These are phyloP conservation scores for Amblyjoppa proteus DNA, from an alignment of 2,888 invertebrate species.

Conservation along the genomic window DNA sequence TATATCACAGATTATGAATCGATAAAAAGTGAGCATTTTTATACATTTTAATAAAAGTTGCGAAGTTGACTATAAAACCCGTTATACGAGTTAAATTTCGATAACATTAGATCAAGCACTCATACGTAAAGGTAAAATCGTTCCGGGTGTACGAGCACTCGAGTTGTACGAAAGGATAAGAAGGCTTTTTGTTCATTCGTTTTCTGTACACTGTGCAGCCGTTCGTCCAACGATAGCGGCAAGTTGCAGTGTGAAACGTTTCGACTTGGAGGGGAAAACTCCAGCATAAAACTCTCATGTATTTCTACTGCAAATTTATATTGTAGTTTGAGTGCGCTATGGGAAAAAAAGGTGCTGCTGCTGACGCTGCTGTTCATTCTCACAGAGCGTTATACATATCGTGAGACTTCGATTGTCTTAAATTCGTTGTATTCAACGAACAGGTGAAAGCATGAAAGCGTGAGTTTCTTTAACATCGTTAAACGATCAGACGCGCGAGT, in stretches of 20 bases:
- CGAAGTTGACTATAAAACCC: not conserved
- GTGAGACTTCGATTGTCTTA: conserved; percentile 63
- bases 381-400: conserved; percentile 30
- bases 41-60: not conserved
- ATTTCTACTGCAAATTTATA: conserved; percentile 21
- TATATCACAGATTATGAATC: not conserved
- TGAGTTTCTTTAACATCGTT: conserved; percentile 33
- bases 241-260: conserved; percentile 24
- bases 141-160: conserved; percentile 35
- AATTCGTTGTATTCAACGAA: conserved; percentile 53
- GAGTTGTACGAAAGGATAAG: conserved; percentile 23
- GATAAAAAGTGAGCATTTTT: not conserved
- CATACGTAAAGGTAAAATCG: conserved; percentile 24
- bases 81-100: conserved; percentile 4
- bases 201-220: not conserved
- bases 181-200: conserved; percentile 25
- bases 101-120: conserved; percentile 21
- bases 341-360: conserved; percentile 37
- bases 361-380: conserved; percentile 26
- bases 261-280: conserved; percentile 15
- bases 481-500: conserved; percentile 7
- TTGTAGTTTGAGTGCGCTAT: conserved; percentile 10
- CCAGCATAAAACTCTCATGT: conserved; percentile 31
- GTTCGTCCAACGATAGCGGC: conserved; percentile 17
- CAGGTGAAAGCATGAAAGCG: conserved; percentile 63